Evolutionary conservation across 1,140 invertebrate species (phyloP).

Genomic region (Heterodera schachtii): DNA sequence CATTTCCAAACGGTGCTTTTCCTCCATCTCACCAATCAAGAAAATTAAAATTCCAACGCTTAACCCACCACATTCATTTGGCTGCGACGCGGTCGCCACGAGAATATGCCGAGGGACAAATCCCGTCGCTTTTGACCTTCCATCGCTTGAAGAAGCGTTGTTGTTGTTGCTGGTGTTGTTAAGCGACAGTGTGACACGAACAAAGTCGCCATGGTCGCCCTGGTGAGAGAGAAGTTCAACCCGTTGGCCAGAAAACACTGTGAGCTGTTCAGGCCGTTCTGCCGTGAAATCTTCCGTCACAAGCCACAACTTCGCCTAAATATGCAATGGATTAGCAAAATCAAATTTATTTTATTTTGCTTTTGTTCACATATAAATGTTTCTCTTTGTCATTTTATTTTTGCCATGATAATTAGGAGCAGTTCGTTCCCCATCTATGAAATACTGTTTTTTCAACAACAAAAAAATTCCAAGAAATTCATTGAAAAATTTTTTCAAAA

Average conservation of each 20-base stretch:
- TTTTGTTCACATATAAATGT: too few relatives aligned
- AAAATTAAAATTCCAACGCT: neutral
- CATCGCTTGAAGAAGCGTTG: neutral
- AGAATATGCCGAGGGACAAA: conserved; percentile 12
- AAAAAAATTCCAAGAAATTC: neutral
- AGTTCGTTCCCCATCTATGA: too few relatives aligned
- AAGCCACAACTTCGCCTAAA: neutral
- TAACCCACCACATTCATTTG: conserved; percentile 4
- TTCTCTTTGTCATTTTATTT: too few relatives aligned
- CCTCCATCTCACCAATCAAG: neutral
- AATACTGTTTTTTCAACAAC: too few relatives aligned
- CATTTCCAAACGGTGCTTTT: conserved; percentile 6
- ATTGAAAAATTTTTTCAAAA: conserved; percentile 2
- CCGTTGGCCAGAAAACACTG: conserved; percentile 9
- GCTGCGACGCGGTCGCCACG: neutral
- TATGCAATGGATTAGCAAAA: neutral
- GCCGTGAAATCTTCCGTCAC: conserved; percentile 23
- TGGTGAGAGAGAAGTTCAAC: neutral
- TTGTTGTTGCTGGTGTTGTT: neutral
- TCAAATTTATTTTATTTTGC: too few relatives aligned
- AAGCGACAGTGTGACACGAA: neutral
- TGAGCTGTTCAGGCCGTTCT: conserved; percentile 9
- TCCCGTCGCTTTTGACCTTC: neutral
- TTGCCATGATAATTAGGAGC: too few relatives aligned
- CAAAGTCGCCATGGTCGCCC: conserved; percentile 8